Conservation (phyloP, 2,888 invertebrate genomes). For the Drymonia ruficornis region DNA sequence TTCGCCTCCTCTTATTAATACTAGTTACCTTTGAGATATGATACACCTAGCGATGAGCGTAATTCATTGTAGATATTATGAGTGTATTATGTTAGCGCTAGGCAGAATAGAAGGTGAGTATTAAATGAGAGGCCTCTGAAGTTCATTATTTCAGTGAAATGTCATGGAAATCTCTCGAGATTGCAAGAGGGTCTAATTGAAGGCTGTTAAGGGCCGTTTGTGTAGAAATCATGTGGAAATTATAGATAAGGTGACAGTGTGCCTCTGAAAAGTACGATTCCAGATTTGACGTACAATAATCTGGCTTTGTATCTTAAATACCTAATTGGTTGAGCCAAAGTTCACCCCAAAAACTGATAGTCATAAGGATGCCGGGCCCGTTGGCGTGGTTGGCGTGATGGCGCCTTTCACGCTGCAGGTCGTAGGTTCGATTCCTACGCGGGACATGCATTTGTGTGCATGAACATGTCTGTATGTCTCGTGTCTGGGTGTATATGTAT, state of each 20-base stretch:
- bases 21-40: conserved; percentile 25
- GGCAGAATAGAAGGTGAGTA: background rate
- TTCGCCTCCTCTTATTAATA: conserved; percentile 47
- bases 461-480: too few species aligned
- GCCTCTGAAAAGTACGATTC: too few species aligned
- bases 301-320: too few species aligned
- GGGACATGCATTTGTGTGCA: too few species aligned
- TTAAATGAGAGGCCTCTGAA: background rate
- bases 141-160: background rate
- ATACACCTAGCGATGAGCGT: conserved; percentile 1
- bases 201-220: background rate
- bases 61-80: background rate
- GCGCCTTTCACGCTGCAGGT: too few species aligned
- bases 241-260: background rate
- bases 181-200: background rate
- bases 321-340: too few species aligned
- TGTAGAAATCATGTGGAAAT: background rate
- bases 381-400: too few species aligned
- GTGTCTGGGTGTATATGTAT: too few species aligned
- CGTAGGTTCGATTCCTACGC: too few species aligned
- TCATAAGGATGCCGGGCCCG: too few species aligned
- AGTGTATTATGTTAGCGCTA: background rate
- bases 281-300: too few species aligned
- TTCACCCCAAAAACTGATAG: too few species aligned
- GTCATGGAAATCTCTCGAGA: background rate